Conservation (phyloP, 53 echinoderm and acorn worm genomes). For the Mesocentrotus franciscanus region DNA sequence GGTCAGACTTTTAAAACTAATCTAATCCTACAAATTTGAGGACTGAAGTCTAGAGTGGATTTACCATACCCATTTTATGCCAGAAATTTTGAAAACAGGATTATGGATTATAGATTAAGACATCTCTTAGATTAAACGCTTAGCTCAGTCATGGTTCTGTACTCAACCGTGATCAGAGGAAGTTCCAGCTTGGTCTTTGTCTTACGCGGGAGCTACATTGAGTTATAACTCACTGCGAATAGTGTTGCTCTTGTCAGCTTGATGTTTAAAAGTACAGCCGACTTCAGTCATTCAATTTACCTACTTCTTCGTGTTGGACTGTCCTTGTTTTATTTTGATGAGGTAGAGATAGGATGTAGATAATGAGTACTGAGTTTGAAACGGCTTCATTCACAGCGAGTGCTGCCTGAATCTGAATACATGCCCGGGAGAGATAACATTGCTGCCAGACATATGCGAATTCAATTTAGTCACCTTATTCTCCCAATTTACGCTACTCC, state of each 20-base stretch:
- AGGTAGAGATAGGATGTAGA: slow-evolving; percentile 40
- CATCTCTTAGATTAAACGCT: slow-evolving; percentile 37
- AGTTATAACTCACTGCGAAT: slow-evolving; percentile 6
- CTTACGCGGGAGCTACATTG: not conserved
- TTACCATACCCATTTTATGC: not conserved
- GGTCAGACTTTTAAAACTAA: not conserved
- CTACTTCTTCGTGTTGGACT: slow-evolving; percentile 18
- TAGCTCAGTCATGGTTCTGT: slow-evolving; percentile 16
- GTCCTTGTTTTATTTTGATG: slow-evolving; percentile 43
- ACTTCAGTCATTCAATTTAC: slow-evolving; percentile 53
- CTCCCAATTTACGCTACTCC: slow-evolving; percentile 26
- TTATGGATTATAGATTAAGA: slow-evolving; percentile 36
- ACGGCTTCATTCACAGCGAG: slow-evolving; percentile 9
- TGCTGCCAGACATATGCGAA: slow-evolving; percentile 29
- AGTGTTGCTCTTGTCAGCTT: slow-evolving; percentile 26
- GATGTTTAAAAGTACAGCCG: slow-evolving; percentile 38
- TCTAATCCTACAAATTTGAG: not conserved
- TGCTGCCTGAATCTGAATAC: slow-evolving; percentile 20
- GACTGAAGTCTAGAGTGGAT: not conserved
- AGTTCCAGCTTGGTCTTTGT: not conserved
- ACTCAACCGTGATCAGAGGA: not conserved
- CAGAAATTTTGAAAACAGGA: not conserved
- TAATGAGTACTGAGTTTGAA: slow-evolving; percentile 25
- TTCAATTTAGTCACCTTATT: slow-evolving; percentile 42
- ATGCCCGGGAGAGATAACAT: slow-evolving; percentile 45